Conservation (phyloP, 2,888 invertebrate genomes). For the Pammene aurita region DNA sequence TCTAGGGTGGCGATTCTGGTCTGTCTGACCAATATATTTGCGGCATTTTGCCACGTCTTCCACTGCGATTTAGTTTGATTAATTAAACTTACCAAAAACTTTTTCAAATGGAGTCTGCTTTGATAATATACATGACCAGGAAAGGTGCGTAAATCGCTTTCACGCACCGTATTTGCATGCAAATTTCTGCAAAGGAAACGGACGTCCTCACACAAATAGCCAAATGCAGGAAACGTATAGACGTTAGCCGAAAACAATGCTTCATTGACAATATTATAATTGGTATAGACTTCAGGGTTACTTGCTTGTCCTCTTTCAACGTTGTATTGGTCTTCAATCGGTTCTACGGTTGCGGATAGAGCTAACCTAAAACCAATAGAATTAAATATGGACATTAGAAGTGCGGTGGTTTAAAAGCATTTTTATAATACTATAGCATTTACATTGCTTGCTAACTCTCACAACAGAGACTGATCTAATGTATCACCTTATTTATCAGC, state of each 20-base stretch:
- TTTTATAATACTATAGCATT: too few relatives aligned
- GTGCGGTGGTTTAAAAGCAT: too few relatives aligned
- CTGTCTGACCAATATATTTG: too few relatives aligned
- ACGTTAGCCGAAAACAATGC: conserved; percentile 63
- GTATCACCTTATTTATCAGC: not conserved
- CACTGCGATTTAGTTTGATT: not conserved
- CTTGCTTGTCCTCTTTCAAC: not conserved
- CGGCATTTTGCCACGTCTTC: too few relatives aligned
- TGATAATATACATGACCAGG: conserved; percentile 2
- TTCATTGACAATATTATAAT: conserved; percentile 48
- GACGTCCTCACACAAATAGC: conserved; percentile 68
- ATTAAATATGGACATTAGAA: too few relatives aligned
- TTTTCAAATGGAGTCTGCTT: not conserved
- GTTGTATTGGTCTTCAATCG: not conserved
- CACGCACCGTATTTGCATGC: conserved; percentile 56
- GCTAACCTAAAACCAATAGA: not conserved
- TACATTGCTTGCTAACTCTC: too few relatives aligned
- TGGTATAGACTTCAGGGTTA: conserved; percentile 26
- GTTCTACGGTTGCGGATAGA: not conserved
- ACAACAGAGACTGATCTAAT: too few relatives aligned
- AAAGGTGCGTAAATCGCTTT: conserved; percentile 56
- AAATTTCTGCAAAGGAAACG: conserved; percentile 73
- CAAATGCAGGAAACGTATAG: conserved; percentile 66
- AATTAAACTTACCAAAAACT: not conserved
- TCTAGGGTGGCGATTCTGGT: too few relatives aligned